Evolutionary conservation across 2,888 invertebrate genomes (phyloP).

Genomic region (Brachyptera risi): DNA sequence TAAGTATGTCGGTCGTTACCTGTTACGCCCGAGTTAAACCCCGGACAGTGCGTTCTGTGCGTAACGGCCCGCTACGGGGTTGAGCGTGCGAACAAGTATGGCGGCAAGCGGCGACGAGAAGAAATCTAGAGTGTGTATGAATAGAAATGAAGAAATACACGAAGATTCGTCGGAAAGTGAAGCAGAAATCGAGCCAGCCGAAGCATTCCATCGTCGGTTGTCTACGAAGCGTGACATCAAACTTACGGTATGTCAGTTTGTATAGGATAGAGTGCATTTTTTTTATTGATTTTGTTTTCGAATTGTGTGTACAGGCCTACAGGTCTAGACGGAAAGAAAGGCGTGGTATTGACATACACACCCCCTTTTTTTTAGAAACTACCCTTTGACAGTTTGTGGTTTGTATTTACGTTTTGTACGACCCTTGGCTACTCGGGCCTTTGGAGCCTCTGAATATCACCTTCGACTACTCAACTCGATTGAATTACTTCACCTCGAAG

Average conservation of each 20-base stretch:
- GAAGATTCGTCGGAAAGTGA: conserved; percentile 77
- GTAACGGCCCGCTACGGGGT: too few species aligned
- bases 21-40: too few species aligned
- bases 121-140: conserved; percentile 5
- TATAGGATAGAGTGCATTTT: background rate
- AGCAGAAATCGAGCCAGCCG: conserved; percentile 74
- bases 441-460: too few species aligned
- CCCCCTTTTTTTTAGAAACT: background rate
- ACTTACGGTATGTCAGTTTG: conserved; percentile 61
- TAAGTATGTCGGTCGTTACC: too few species aligned
- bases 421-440: too few species aligned
- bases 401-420: background rate
- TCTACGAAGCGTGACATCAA: conserved; percentile 80
- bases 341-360: conserved; percentile 24
- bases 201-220: conserved; percentile 70
- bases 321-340: conserved; percentile 23
- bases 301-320: too few species aligned
- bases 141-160: conserved; percentile 32
- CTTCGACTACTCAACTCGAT: too few species aligned
- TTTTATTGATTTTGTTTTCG: conserved; percentile 6
- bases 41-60: too few species aligned
- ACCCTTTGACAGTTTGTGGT: conserved; percentile 7
- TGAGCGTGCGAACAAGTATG: conserved; percentile 27
- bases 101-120: conserved; percentile 23
- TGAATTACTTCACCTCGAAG: too few species aligned